These are phyloP conservation scores for Myiagra hebetior DNA, from an alignment of 2,113 vertebrate genomes.

Conservation along the genomic window DNA sequence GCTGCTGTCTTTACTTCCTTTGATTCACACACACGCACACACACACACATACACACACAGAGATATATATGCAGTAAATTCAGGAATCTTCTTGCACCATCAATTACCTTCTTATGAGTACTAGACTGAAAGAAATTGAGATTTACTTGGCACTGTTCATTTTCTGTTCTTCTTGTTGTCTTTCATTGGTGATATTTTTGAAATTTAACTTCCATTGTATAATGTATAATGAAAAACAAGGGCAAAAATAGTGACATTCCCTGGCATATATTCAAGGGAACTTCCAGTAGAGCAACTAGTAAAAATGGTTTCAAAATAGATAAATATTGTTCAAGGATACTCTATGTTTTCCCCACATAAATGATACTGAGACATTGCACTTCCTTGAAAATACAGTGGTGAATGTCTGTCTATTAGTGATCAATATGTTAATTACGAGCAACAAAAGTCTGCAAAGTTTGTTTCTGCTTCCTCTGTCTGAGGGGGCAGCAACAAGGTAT, in stretches of 20 bases:
- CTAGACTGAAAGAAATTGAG: not conserved
- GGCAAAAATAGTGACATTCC: not conserved
- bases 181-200: not conserved
- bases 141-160: not conserved
- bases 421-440: not conserved
- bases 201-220: not conserved
- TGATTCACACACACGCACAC: not conserved
- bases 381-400: not conserved
- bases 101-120: not conserved
- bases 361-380: not conserved
- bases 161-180: not conserved
- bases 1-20: not conserved
- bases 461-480: not conserved
- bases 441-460: not conserved
- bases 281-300: not conserved
- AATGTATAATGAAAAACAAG: not conserved
- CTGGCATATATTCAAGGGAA: not conserved
- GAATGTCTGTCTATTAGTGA: not conserved
- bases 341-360: not conserved
- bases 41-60: too few species aligned
- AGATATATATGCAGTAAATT: fast-evolving
- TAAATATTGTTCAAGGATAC: not conserved
- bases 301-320: not conserved
- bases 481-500: not conserved
- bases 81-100: not conserved